Evolutionary conservation across 1,140 invertebrate genomes (phyloP).

Genomic region (Aradophagus sp.): DNA sequence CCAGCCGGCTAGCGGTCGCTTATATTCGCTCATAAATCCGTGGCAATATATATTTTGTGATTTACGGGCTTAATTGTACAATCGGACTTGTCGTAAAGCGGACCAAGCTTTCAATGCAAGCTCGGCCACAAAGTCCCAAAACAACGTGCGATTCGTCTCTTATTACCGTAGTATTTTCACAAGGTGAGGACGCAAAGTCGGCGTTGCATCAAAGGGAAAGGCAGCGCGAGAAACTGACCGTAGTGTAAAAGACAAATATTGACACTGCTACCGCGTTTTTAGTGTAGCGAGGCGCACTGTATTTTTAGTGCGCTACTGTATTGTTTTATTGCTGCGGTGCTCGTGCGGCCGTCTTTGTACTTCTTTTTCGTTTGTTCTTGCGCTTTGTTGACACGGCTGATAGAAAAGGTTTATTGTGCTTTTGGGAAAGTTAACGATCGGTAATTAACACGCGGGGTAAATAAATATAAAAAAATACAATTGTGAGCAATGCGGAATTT

Average conservation of each 20-base stretch:
- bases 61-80: slow-evolving; percentile 50
- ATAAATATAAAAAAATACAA: no score
- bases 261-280: slow-evolving; percentile 14
- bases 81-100: slow-evolving; percentile 20
- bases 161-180: slow-evolving; percentile 8
- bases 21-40: slow-evolving; percentile 62
- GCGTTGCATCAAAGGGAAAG: slow-evolving; percentile 3
- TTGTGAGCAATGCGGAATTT: no score
- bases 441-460: no score
- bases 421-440: no score
- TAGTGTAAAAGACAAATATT: slow-evolving; percentile 21
- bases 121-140: slow-evolving; percentile 59
- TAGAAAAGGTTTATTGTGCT: no score
- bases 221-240: slow-evolving; percentile 50
- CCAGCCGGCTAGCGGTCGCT: not conserved
- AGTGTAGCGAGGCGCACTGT: no score
- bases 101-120: slow-evolving; percentile 48
- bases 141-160: slow-evolving; percentile 47
- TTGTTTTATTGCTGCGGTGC: not conserved
- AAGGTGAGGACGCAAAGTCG: not conserved
- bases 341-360: not conserved
- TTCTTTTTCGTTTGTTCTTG: no score
- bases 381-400: no score
- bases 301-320: no score
- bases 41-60: slow-evolving; percentile 62